Evolutionary conservation across 1,140 invertebrate genomes (phyloP), one percentile per base, ranked within the genome.

Genomic region (Hylaeus volcanicus): DNA sequence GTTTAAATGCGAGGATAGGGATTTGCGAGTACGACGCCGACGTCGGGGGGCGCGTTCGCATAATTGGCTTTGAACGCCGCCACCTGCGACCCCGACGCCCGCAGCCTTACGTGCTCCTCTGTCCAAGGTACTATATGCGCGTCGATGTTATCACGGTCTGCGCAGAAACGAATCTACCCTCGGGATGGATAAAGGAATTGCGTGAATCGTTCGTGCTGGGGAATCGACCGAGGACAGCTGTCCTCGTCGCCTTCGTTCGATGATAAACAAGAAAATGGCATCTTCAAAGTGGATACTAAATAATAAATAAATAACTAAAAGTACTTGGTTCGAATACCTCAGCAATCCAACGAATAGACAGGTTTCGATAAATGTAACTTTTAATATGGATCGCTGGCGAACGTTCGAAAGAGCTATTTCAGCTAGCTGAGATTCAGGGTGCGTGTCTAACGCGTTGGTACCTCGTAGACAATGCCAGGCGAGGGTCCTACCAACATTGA

Each of bases 1-100:
- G 79, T 76, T 86, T 86, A 79, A 74, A 78, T 66, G 72, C 84
- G 85, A 87, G 85, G 79, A 82, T 86, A 81, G 92, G 90, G 91
- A 92, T 92, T 90, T 91, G 89, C 87, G 89, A 87, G 83, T 86
- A 88, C 85, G 88, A 90, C 87, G 88, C 85, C 88, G 89, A 86
- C 82, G 88, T 86, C 89, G 83, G 88, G 83, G 88, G 84, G 81
- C 84, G 86, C 91, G 90, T 90, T 89, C 90, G 91, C 91, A 93
- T 93, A 93, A 93, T 93, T 93, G 92, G 92, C 92, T 93, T 90
- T 93, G 92, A 93, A 88, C 91, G 88, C 90, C 89, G 89, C 89
- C 92, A 93, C 92, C 92, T 93, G 92, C 90, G 92, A 26, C 81
- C 92, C 88, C 87, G 78, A 84, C 88, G 76, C 85, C 26, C 79